Conservation (phyloP, 1,140 invertebrate species). For the Listronotus oregonensis region DNA sequence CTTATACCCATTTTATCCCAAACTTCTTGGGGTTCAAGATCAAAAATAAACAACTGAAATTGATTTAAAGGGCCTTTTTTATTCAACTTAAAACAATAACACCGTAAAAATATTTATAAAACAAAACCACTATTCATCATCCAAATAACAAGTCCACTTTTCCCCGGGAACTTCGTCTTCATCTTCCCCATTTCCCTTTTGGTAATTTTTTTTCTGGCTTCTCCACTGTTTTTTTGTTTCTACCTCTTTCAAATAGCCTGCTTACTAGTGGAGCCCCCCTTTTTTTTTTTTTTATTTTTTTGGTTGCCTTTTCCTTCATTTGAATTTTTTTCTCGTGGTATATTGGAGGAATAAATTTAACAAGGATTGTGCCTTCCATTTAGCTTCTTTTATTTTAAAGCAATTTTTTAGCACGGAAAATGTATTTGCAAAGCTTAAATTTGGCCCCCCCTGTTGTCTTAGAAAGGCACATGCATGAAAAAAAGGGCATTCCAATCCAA, state of each 20-base stretch:
- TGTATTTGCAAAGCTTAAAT: no score
- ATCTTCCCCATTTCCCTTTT: conserved; percentile 5
- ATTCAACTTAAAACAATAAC: neutral
- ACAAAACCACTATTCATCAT: no score
- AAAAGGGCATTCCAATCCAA: no score
- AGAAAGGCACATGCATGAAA: no score
- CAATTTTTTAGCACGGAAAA: no score
- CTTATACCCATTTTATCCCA: no score
- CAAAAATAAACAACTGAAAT: neutral
- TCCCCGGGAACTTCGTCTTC: neutral
- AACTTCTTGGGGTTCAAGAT: no score
- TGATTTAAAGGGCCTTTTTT: neutral
- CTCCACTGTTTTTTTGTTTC: neutral
- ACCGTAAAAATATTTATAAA: neutral
- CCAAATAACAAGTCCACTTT: no score
- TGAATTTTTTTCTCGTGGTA: conserved; percentile 23
- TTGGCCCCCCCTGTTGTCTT: no score
- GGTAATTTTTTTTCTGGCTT: conserved; percentile 11
- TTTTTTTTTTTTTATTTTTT: conserved; percentile 15
- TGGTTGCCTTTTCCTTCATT: conserved; percentile 21
- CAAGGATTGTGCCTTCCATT: no score
- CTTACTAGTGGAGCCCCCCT: conserved; percentile 4
- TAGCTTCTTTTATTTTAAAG: no score
- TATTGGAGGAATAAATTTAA: conserved; percentile 21
- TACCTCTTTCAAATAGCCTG: conserved; percentile 8